Percentiles rank a stretch among this genome's conserved stretches.
Conservation (phyloP, 2,113 vertebrate species). For the Bubalus kerabau region DNA sequence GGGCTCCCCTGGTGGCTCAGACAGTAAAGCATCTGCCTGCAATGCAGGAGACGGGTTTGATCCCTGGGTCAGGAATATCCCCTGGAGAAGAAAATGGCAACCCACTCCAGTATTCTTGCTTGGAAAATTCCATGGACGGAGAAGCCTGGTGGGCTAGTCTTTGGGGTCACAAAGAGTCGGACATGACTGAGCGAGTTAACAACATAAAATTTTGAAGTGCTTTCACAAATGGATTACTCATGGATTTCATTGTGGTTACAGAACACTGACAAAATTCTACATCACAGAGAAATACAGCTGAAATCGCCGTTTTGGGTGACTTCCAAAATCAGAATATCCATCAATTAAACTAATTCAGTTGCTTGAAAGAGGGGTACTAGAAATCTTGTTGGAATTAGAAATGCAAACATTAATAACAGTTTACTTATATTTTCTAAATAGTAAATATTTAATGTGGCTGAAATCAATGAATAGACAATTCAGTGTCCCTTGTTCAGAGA, state of each 20-base stretch:
- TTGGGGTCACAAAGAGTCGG: accelerated
- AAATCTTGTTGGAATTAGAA: neutral
- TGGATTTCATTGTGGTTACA: neutral
- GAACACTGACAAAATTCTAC: neutral
- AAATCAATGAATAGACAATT: neutral
- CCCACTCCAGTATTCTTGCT: neutral
- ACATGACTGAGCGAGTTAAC: neutral
- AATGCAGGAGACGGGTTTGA: neutral
- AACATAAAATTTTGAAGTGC: neutral
- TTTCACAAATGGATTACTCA: neutral
- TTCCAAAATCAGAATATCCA: neutral
- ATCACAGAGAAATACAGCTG: neutral
- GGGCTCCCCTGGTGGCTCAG: neutral
- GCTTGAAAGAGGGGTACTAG: neutral
- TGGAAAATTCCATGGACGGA: neutral
- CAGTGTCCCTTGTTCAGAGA: neutral
- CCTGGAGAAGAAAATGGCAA: neutral
- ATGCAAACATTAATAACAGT: neutral
- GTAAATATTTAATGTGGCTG: neutral
- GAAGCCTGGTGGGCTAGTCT: neutral
- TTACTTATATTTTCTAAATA: neutral
- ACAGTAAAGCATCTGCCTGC: accelerated
- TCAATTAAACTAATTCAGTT: neutral
- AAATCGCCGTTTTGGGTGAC: neutral
- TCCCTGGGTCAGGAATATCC: neutral